Base-by-base conservation (phyloP, 2,797 vertebrate species). In the Sus cebifrons region DNA sequence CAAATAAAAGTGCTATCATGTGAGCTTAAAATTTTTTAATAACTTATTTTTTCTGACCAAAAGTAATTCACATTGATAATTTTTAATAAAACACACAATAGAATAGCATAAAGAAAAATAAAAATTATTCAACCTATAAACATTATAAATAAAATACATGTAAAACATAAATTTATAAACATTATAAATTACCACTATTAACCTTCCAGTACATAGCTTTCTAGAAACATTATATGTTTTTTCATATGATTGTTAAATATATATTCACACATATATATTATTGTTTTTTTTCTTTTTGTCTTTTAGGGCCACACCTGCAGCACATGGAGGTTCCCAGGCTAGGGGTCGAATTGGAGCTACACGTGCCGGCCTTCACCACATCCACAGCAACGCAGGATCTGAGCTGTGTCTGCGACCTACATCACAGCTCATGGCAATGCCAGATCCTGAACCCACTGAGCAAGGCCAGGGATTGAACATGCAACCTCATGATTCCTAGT, bases 181-280 rank as follows among this genome's bases (percentile, higher is more conserved):
- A 64, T 84, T 91, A 73, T 70, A 25, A 83, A 44, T 89, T 81
- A 91, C 21, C 52, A 83, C 25, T 91, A 20, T 36, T 97, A 86
- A 91, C 27, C 16, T 93, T 89, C 86, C 62, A 91, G 54, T 85
- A 18, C 11, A 86, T 67, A 77, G 36, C 44, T 85, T 93, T 75
- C 79, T 60, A 87, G 49, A 95, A 93, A 71, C 40, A 58, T 49
- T 74, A 58, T 77, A 6, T 70, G 14, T 81, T 21, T 67, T 75
- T 78, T 49, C 40, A 88, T 52, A 64, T 86, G 83, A 78, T 36
- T 60, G 11, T 23, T 40, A 65, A 90, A 71, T 85, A 68, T 85
- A 86, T 71, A 71, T 81, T 67, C 36, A 58, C 1, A 65, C 40
- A 74, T 56, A 67, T 49, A 49, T 49, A 49, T 49, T 49, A 6